Base-by-base conservation (phyloP, 2,888 invertebrate species). In the Theodoxus fluviatilis region DNA sequence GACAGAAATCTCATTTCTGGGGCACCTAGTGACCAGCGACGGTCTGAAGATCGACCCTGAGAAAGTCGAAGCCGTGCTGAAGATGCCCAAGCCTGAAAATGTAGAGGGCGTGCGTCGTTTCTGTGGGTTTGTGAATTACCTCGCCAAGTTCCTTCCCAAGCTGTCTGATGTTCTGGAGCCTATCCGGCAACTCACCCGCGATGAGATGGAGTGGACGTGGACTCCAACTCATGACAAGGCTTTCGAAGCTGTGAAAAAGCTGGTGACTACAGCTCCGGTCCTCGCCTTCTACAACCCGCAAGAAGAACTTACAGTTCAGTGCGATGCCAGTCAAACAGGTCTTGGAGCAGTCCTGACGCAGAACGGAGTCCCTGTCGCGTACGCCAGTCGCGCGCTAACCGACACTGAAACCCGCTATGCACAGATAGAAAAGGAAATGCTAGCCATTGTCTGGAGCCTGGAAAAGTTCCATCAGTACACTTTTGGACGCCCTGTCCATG, bases 381-480 rank as follows among this genome's bases (percentile, higher is more conserved):
- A 74, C 71, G 75, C 74, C 1, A 68, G 71, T 9, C 57, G 75
- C 35, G 67, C 77, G 7, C 65, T 76, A 22, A 76, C 73, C 3
- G 65, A 64, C 40, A 72, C 73, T 6, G 75, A 79, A 40, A 68
- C 68, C 9, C 52, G 67, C 40, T 79, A 77, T 55, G 76, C 77
- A 7, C 75, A 79, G 47, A 78, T 79, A 12, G 78, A 81, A 67
- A 77, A 78, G 49, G 81, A 78, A 55, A 40, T 73, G 3, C 66
- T 78, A 0, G 71, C 76, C 1, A 67, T 81, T 7, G 73, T 74
- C 9, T 78, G 73, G 31, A 71, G 70, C 4, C 52, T 71, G 2
- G 70, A 73, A 59, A 75, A 71, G 25, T 80, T 76, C 61, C 70
- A 76, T 57, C 64, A 72, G 18, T 77, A 76, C 65, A 71, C 67